Base-by-base conservation (phyloP, 2,888 invertebrate genomes). In the Melieria omissa region DNA sequence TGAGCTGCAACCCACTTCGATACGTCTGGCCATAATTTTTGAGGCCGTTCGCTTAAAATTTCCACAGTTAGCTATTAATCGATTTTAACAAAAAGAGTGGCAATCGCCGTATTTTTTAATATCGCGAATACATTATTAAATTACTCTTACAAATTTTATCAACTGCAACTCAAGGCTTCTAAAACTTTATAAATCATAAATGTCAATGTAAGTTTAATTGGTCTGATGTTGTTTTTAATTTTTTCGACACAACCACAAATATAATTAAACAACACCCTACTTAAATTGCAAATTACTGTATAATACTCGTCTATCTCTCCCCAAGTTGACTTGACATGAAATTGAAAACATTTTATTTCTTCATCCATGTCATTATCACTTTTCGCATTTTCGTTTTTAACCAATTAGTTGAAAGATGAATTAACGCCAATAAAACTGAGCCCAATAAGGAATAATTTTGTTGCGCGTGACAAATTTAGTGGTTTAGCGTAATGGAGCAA, bases 141-240 rank as follows among this genome's bases (percentile, higher is more conserved):
- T 49, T 49, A 49, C 49, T 49, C 3, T 3, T 49, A 8, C 49
- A 49, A 49, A 49, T 49, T 49, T 49, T 49, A 10, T 49, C 9
- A 49, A 49, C 49, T 49, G 9, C 12, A 49, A 49, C 9, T 49
- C 12, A 49, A 49, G 12, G 2, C 9, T 3, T 12, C 49, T 49
- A 49, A 49, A 49, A 49, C 3, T 12, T 10, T 49, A 49, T 49
- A 49, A 49, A 49, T 9, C 65, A 70, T 64, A 70, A 80, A 80
- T 79, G 78, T 77, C 76, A 74, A 82, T 80, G 79, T 79, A 78
- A 80, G 78, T 79, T 80, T 77, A 80, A 82, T 81, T 80, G 78
- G 80, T 81, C 80, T 80, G 54, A 46, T 65, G 41, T 65, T 54
- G 14, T 57, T 12, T 45, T 55, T 16, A 44, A 10, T 14, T 44